Base-by-base conservation (phyloP, 2,113 vertebrate genomes). In the Alligator mississippiensis region DNA sequence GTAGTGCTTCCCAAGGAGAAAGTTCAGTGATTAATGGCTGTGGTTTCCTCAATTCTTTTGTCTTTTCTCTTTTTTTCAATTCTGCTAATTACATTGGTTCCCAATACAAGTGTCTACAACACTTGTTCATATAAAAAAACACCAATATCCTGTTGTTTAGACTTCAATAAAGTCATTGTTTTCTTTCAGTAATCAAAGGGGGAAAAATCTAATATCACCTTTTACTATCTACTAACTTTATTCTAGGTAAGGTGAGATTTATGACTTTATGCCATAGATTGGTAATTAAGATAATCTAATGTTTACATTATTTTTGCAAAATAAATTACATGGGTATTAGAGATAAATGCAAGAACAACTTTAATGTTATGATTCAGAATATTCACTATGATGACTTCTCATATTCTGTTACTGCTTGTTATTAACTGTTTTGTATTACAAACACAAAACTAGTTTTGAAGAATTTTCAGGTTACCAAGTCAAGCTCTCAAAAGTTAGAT, bases 51-150 rank as follows among this genome's bases (percentile, higher is more conserved):
- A 58, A 47, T 57, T 94, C 61, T 3, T 5, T 80, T 63, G 58
- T 72, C 77, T 80, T 64, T 94, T 92, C 68, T 76, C 12, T 10
- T 87, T 92, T 59, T 82, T 68, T 68, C 47, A 3, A 2, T 63
- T 61, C 63, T 54, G 16, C 14, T 30, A 34, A 2, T 4, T 1
- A 12, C 30, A 64, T 81, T 55, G 34, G 21, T 38, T 7, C 1
- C 0, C 61, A 58, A 19, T 0, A 4, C 6, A 47, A 70, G 59
- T 38, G 34, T 88, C 70, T 88, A 11, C 63, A 75, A 7, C 6
- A 14, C 8, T 47, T 47, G 38, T 47, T 12, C 70, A 24, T 38
- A 74, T 22, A 14, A 47, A 11, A 11, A 24, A 38, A 12, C 19
- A 74, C 9, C 47, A 12, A 74, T 47, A 74, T 7, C n/a, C 68